phyloP scores from a whole-genome alignment of 92 coral and sea anemone species.

The Porites divaricata region DNA sequence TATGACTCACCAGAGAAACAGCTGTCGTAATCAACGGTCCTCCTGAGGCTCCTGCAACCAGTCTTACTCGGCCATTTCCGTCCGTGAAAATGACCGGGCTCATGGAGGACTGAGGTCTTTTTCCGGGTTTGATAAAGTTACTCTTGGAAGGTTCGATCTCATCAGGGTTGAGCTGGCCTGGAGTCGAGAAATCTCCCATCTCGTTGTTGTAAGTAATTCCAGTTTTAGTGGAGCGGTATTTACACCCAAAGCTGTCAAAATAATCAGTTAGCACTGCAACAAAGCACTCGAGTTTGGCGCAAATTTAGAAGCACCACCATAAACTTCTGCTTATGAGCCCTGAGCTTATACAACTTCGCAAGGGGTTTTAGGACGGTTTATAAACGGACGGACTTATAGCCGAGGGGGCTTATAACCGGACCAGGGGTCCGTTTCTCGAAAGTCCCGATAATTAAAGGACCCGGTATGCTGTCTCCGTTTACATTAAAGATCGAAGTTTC shows the following conservation, averaged over 20 bases:
- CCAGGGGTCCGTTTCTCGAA: too few species aligned
- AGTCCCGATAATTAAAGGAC: too few species aligned
- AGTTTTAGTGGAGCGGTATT: slow-evolving; percentile 84
- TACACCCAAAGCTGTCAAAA: slow-evolving; percentile 85
- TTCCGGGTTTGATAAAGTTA: slow-evolving; percentile 90
- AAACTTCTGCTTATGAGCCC: too few species aligned
- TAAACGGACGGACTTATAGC: too few species aligned
- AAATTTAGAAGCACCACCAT: too few species aligned
- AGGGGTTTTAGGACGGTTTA: too few species aligned
- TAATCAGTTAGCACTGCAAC: background rate
- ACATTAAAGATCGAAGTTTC: too few species aligned
- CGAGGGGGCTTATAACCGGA: too few species aligned
- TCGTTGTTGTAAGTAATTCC: slow-evolving; percentile 95
- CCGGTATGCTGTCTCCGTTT: too few species aligned
- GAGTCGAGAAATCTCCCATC: slow-evolving; percentile 98
- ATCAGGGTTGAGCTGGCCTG: slow-evolving; percentile 77
- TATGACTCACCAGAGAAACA: slow-evolving; percentile 78
- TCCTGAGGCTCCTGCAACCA: slow-evolving; percentile 97
- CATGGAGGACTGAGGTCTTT: slow-evolving; percentile 95
- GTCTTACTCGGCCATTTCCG: slow-evolving; percentile 65
- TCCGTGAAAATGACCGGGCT: slow-evolving; percentile 87
- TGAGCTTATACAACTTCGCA: too few species aligned
- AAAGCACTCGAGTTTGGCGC: too few species aligned
- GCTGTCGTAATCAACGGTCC: slow-evolving; percentile 94
- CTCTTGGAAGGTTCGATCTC: slow-evolving; percentile 85